These are phyloP conservation scores for Contarinia nasturtii DNA, from an alignment of 1,140 invertebrate species.

Conservation along the genomic window DNA sequence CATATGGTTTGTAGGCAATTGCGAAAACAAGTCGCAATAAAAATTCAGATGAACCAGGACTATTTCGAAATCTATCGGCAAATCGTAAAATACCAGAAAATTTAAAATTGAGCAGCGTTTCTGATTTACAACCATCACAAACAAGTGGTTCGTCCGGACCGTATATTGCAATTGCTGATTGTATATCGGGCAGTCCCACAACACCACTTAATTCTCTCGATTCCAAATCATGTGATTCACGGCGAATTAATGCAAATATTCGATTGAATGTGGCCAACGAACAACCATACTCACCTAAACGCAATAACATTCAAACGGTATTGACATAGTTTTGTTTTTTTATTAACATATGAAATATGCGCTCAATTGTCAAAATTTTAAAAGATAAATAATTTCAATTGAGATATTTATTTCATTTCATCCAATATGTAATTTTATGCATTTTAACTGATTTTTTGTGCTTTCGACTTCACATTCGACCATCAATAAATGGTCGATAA, in stretches of 20 bases:
- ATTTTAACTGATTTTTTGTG: too few relatives aligned
- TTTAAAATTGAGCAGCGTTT: slow-evolving; percentile 12
- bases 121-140: slow-evolving; percentile 19
- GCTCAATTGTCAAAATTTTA: too few relatives aligned
- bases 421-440: too few relatives aligned
- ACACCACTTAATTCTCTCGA: slow-evolving; percentile 22
- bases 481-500: too few relatives aligned
- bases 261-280: slow-evolving; percentile 22
- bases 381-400: too few relatives aligned
- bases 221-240: slow-evolving; percentile 32
- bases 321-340: not conserved
- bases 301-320: slow-evolving; percentile 14
- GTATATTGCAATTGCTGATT: slow-evolving; percentile 74
- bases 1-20: too few relatives aligned
- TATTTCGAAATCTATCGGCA: too few relatives aligned
- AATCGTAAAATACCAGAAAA: slow-evolving; percentile 19
- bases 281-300: slow-evolving; percentile 23
- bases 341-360: too few relatives aligned
- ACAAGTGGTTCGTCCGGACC: slow-evolving; percentile 43
- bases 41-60: too few relatives aligned
- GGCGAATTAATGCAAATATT: slow-evolving; percentile 25
- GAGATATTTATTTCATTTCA: too few relatives aligned
- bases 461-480: too few relatives aligned
- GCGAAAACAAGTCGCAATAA: too few relatives aligned
- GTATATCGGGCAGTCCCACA: slow-evolving; percentile 53